These are phyloP conservation scores for Diplolepis rosae DNA, from an alignment of 2,888 invertebrate genomes.

Conservation along the genomic window DNA sequence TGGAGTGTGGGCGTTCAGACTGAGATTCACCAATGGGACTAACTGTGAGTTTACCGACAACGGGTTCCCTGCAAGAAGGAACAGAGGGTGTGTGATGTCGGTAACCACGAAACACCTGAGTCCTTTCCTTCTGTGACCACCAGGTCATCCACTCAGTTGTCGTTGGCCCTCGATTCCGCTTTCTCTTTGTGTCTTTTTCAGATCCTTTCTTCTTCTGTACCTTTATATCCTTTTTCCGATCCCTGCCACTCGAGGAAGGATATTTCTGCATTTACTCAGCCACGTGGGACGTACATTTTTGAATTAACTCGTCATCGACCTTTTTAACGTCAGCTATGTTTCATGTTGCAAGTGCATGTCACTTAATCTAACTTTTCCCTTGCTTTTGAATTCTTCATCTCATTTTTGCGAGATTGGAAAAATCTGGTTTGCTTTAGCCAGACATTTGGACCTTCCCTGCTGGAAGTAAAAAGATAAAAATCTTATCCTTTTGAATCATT, in stretches of 20 bases:
- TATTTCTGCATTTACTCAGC: constrained; percentile 66
- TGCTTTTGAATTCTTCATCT: no score
- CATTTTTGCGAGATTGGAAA: no score
- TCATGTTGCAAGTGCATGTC: constrained; percentile 29
- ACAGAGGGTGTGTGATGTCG: constrained; percentile 23
- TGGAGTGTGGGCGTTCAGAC: constrained; percentile 60
- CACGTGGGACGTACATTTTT: constrained; percentile 67
- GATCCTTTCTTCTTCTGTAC: constrained; percentile 33
- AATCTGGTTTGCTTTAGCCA: no score
- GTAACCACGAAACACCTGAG: constrained; percentile 61
- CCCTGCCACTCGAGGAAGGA: constrained; percentile 37
- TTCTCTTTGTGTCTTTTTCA: constrained; percentile 19
- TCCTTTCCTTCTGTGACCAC: constrained; percentile 52
- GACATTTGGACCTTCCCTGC: no score
- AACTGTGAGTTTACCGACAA: constrained; percentile 54
- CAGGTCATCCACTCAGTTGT: constrained; percentile 11
- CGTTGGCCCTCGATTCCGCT: constrained; percentile 38
- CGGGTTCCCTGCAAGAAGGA: constrained; percentile 48
- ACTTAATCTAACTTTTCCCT: no score
- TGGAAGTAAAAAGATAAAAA: no score
- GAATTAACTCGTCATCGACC: constrained; percentile 72
- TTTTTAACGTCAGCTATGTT: constrained; percentile 59
- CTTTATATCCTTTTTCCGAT: constrained; percentile 36
- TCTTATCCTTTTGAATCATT: no score
- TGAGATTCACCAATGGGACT: constrained; percentile 50